phyloP scores from a whole-genome alignment of 2,113 vertebrate species.

The Paramisgurnus dabryanus region DNA sequence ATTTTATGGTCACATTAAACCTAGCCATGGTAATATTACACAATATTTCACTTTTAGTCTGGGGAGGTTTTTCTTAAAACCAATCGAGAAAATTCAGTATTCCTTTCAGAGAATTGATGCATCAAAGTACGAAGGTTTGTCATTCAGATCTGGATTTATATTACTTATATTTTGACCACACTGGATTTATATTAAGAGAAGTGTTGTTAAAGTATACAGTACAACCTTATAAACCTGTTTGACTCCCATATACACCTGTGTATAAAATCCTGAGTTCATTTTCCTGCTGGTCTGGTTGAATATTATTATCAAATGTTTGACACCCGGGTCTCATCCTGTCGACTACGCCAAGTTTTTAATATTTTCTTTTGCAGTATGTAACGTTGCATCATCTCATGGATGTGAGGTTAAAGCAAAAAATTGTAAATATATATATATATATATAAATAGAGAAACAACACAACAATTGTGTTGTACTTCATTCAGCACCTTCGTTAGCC shows the following conservation, averaged over 20 bases:
- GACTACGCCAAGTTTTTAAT: neutral
- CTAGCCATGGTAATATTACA: neutral
- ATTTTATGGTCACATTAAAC: neutral
- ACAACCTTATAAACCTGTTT: neutral
- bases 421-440: neutral
- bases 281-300: neutral
- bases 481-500: neutral
- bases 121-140: neutral
- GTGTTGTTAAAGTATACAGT: neutral
- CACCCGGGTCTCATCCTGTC: neutral
- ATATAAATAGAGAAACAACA: neutral
- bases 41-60: neutral
- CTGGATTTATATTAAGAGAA: neutral
- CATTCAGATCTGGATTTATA: neutral
- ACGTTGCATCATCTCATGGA: neutral
- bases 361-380: constrained; percentile 8
- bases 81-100: constrained; percentile 12
- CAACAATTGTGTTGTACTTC: neutral
- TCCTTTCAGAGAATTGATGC: neutral
- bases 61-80: constrained; percentile 7
- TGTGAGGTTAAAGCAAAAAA: neutral
- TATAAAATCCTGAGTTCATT: neutral
- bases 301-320: neutral
- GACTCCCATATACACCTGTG: neutral
- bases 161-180: no score